Base-by-base conservation (phyloP, 92 coral and sea anemone genomes). In the Siderastrea radians region DNA sequence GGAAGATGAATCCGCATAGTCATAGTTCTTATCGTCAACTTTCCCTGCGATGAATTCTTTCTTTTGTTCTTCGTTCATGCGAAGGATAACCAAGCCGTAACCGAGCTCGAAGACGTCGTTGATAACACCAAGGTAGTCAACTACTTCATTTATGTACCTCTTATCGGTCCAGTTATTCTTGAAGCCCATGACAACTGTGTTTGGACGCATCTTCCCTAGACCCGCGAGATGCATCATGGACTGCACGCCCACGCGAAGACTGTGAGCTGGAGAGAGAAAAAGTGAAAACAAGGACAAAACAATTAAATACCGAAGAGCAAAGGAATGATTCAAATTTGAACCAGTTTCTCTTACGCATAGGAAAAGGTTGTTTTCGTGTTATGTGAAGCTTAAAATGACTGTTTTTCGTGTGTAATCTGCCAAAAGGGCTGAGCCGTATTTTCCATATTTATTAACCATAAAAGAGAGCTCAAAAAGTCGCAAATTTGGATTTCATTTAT, bases 81-180 rank as follows among this genome's bases (percentile, higher is more conserved):
- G 94, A 52, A 97, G 86, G 45, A 97, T 92, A 26, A 91, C 93
- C 78, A 97, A 79, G 38, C 99, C 99, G 53, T 86, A 94, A 66
- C 91, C 88, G 49, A 89, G 81, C 63, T 97, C 98, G 87, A 97
- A 97, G 19, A 95, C 93, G 78, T 95, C 98, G 48, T 94, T 90
- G 46, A 97, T 86, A 59, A 95, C 90, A 67, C 95, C 95, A 66
- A 97, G 96, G 73, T 92, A 97, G 81, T 83, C 92, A 4, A 61
- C 90, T 9, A 78, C 70, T 19, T 64, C 94, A 17, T 4, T 69
- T 59, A 45, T 3, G 46, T 15, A n/a, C 52, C 87, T 71, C 45
- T 58, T 80, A 84, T 59, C 62, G 69, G 81, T 82, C 97, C 99
- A 97, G 84, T n/a, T n/a, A n/a, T n/a, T n/a, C n/a, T n/a, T n/a